Evolutionary conservation across 2,888 invertebrate species (phyloP).

Genomic region (Leptothorax acervorum): DNA sequence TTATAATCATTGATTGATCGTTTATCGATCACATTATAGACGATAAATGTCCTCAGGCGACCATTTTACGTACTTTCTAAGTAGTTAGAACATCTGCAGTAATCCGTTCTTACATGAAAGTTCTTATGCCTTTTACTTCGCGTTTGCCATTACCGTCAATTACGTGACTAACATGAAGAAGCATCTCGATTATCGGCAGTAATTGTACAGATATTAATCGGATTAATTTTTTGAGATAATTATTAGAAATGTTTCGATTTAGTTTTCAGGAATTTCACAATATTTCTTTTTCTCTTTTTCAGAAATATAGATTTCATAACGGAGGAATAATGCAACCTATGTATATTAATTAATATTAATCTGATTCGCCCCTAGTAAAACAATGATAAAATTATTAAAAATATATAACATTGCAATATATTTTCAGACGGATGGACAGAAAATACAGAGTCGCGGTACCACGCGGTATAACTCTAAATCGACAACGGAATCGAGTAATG

Average conservation of each 20-base stretch:
- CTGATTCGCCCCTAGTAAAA: neutral
- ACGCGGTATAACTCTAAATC: conserved; percentile 76
- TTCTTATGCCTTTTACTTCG: conserved; percentile 1
- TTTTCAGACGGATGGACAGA: conserved; percentile 77
- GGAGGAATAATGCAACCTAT: neutral
- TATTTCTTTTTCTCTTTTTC: neutral
- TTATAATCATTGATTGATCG: neutral
- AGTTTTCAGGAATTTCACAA: neutral
- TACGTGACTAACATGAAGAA: neutral
- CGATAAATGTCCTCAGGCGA: neutral
- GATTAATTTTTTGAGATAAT: neutral
- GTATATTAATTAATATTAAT: neutral
- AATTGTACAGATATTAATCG: conserved; percentile 3
- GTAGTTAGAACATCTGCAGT: neutral
- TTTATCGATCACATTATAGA: conserved; percentile 17
- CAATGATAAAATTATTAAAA: neutral
- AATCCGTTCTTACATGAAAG: conserved; percentile 4
- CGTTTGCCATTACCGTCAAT: neutral
- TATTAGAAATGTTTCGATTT: neutral
- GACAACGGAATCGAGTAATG: conserved; percentile 68
- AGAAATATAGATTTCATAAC: neutral
- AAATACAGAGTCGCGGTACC: conserved; percentile 74
- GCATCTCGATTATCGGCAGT: neutral
- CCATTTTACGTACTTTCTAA: conserved; percentile 11
- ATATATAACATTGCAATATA: neutral